These are phyloP conservation scores for Phainopepla nitens DNA, from an alignment of 2,113 vertebrate species.

Conservation along the genomic window DNA sequence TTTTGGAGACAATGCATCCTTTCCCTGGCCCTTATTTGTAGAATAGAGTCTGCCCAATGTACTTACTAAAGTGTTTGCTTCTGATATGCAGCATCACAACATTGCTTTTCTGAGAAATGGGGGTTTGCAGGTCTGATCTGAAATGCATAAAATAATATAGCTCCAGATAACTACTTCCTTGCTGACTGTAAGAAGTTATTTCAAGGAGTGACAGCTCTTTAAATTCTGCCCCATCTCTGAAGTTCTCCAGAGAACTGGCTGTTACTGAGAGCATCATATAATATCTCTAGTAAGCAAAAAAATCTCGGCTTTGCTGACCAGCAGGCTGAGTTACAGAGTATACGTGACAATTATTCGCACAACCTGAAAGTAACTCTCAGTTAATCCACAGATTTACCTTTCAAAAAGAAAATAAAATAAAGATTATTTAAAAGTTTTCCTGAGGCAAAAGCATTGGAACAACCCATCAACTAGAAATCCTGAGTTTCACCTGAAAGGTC, in stretches of 20 bases:
- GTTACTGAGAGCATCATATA: background rate
- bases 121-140: background rate
- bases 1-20: background rate
- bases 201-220: background rate
- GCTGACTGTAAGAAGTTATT: background rate
- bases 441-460: background rate
- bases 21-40: background rate
- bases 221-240: background rate
- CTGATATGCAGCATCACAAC: background rate
- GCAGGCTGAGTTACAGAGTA: background rate
- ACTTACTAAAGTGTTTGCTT: background rate
- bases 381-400: background rate
- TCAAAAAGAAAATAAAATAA: background rate
- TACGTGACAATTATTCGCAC: background rate
- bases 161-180: background rate
- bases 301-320: background rate
- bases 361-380: background rate
- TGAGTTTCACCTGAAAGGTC: background rate
- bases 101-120: background rate
- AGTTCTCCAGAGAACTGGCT: background rate
- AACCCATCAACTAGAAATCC: background rate
- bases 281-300: background rate
- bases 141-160: background rate
- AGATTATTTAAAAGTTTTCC: background rate
- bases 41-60: background rate